Percentiles rank a stretch among this genome's conserved stretches.
phyloP scores from a whole-genome alignment of 2,888 invertebrate species.

The Xestia rhomboidea region DNA sequence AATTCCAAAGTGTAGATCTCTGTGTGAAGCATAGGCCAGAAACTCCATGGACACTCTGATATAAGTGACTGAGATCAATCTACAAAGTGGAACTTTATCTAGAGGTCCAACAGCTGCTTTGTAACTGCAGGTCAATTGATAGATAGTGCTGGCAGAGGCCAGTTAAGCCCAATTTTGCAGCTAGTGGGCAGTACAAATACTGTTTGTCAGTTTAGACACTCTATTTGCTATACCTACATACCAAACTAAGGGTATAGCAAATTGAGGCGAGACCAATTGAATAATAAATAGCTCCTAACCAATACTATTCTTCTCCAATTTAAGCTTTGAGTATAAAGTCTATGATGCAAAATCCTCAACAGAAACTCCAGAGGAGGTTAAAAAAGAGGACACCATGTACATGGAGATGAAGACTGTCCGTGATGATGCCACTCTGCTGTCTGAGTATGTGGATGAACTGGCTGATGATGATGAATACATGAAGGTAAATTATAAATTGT shows the following conservation, averaged over 20 bases:
- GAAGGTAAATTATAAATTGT: conserved; percentile 82
- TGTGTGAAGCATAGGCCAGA: neutral
- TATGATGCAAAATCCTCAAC: neutral
- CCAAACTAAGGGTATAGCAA: neutral
- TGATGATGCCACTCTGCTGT: conserved; percentile 89
- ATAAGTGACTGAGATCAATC: neutral
- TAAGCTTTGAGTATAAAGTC: neutral
- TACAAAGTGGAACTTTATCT: neutral
- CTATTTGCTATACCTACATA: neutral
- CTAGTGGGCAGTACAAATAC: too few relatives aligned
- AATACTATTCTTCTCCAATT: neutral
- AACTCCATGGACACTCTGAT: too few relatives aligned
- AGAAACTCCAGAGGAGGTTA: conserved; percentile 84
- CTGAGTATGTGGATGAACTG: conserved; percentile 83
- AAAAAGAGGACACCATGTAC: conserved; percentile 89
- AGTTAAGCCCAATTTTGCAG: too few relatives aligned
- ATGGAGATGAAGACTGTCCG: conserved; percentile 90
- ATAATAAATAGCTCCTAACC: neutral
- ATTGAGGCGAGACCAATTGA: neutral
- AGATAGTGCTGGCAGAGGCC: too few relatives aligned
- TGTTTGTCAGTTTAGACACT: too few relatives aligned
- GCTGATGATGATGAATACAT: conserved; percentile 87
- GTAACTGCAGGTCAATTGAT: neutral
- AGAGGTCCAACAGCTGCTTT: neutral
- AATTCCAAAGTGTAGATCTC: neutral